Evolutionary conservation across 53 echinoderm and acorn worm genomes (phyloP), one percentile per base, ranked within the genome.

Genomic region (Paracentrotus lividus): DNA sequence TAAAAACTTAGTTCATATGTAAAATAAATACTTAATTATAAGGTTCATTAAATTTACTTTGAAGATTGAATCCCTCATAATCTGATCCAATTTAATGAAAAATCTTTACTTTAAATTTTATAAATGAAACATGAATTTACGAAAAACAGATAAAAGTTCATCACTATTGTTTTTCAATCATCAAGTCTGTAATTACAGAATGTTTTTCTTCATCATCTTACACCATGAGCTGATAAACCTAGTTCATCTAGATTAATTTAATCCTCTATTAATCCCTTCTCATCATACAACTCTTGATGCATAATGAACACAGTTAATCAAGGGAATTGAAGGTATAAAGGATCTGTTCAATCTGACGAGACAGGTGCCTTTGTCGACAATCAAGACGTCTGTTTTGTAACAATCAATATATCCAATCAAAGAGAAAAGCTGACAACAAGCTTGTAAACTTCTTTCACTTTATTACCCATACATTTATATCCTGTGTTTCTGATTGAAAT

Each of bases 261-360:
- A 72, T 72, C 72, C 36, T 4, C 0, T 38, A 18, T 47, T 49
- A 12, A 47, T 49, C 27, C 0, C 7, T 49, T 12, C n/a, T 27
- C 45, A 24, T 44, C 18, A 27, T 45, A 45, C 0, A 20, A 47
- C n/a, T 42, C 43, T 45, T 45, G 12, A 24, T 81, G 81, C 49
- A 45, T 47, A 26, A 81, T 81, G 81, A 81, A 81, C 47, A 45
- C 9, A 45, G n/a, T 81, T 81, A 81, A 81, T 81, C 47, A 81
- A 49, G 49, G 16, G 20, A 81, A 49, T 47, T 26, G 8, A n/a
- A 81, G 81, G 26, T 45, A 3, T 40, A 20, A 13, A 67, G 24
- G 47, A 47, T 45, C 42, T 45, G 13, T 81, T 81, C 49, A 45
- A 81, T 27, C 10, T 47, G 44, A 5, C 47, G 26, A 27, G 26